Evolutionary conservation across 1,140 invertebrate genomes (phyloP).

Genomic region (Pygmarrhopalites habei): DNA sequence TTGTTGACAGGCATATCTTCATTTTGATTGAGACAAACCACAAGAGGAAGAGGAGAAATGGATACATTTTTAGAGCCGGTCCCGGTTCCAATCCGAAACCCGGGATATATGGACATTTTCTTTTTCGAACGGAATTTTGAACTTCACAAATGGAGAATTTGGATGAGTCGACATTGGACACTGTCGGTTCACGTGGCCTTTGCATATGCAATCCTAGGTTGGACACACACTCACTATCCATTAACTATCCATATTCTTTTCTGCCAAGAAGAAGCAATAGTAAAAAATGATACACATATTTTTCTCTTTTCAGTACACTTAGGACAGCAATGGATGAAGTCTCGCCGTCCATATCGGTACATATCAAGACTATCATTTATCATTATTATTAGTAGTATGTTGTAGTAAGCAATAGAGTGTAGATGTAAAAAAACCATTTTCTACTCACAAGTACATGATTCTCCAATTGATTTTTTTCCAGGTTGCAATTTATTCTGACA

Average conservation of each 20-base stretch:
- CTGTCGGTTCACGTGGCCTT: constrained; percentile 83
- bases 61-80: constrained; percentile 5
- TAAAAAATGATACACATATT: too few relatives aligned
- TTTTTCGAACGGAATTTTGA: constrained; percentile 59
- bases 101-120: constrained; percentile 22
- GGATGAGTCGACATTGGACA: constrained; percentile 95
- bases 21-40: neutral
- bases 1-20: neutral
- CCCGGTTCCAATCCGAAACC: constrained; percentile 24
- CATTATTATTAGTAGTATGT: too few relatives aligned
- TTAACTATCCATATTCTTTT: too few relatives aligned
- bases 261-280: too few relatives aligned
- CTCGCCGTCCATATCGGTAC: constrained; percentile 76
- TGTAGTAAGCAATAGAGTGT: too few relatives aligned
- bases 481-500: constrained; percentile 70
- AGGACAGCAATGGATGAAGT: constrained; percentile 86
- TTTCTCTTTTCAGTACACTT: too few relatives aligned
- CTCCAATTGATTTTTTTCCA: too few relatives aligned
- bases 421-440: too few relatives aligned
- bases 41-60: constrained; percentile 8
- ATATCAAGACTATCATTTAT: too few relatives aligned
- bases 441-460: too few relatives aligned
- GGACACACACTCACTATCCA: too few relatives aligned
- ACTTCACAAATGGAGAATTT: constrained; percentile 73
- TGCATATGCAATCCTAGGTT: constrained; percentile 85